Conservation (phyloP, 2,113 vertebrate genomes). For the Rutilus rutilus region DNA sequence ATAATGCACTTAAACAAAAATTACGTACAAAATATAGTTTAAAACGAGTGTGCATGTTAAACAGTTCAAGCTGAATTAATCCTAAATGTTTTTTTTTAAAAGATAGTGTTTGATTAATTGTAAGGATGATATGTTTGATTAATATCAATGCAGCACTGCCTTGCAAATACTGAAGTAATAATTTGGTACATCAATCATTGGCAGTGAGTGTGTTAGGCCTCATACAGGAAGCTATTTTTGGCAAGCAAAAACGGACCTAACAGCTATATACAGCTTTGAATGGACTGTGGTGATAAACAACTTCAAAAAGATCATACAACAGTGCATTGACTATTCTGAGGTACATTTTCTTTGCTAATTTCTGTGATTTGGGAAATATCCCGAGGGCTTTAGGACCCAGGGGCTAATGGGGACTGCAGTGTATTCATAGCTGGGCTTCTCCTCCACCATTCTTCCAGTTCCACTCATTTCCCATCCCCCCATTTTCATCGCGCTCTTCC, state of each 20-base stretch:
- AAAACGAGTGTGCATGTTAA: neutral
- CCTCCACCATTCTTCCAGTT: conserved; percentile 28
- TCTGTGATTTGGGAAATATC: neutral
- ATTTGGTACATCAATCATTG: neutral
- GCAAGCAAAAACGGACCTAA: neutral
- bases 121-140: conserved; percentile 12
- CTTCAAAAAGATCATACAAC: neutral
- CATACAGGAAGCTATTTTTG: neutral
- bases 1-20: neutral
- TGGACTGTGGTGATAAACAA: neutral
- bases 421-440: conserved; percentile 29
- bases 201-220: neutral
- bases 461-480: conserved; percentile 44
- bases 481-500: neutral
- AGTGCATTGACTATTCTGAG: neutral
- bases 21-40: neutral
- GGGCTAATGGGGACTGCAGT: conserved; percentile 21
- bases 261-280: neutral
- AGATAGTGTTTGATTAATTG: neutral
- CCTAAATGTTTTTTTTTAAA: neutral
- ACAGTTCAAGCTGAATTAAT: neutral
- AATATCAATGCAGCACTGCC: neutral
- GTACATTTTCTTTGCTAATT: neutral
- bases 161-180: conserved; percentile 10
- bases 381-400: conserved; percentile 50